phyloP scores from a whole-genome alignment of 2,888 invertebrate genomes.

The Aphodius sticticus region DNA sequence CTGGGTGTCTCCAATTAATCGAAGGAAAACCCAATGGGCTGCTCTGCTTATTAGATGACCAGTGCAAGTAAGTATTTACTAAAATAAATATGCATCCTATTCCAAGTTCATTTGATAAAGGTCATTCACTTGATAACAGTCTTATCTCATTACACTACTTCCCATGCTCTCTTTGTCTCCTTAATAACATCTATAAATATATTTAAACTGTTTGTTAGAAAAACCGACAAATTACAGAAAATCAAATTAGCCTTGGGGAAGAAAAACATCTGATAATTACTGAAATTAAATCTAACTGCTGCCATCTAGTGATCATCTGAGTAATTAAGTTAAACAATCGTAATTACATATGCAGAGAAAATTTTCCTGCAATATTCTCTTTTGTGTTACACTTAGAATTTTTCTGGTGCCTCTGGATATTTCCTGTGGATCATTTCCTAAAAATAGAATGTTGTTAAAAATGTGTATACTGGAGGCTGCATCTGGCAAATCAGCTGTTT shows the following conservation, averaged over 20 bases:
- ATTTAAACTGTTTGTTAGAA: background rate
- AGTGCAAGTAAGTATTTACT: constrained; percentile 85
- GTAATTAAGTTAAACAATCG: background rate
- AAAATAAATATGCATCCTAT: background rate
- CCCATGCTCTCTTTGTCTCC: background rate
- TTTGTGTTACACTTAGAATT: background rate
- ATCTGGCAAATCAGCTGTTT: background rate
- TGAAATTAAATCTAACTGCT: background rate
- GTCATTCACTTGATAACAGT: background rate
- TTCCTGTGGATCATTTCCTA: background rate
- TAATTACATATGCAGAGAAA: background rate
- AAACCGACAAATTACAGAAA: background rate
- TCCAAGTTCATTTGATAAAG: background rate
- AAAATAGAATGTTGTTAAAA: background rate
- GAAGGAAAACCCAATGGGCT: constrained; percentile 91
- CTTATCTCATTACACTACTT: background rate
- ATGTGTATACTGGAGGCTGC: background rate
- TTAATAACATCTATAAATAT: background rate
- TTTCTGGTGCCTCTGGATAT: background rate
- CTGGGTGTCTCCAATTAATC: constrained; percentile 91
- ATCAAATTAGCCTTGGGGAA: background rate
- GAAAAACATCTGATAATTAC: background rate
- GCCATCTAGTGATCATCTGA: background rate
- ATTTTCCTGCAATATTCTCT: background rate
- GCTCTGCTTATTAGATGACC: constrained; percentile 91